These are phyloP conservation scores for Platygyra sinensis DNA, from an alignment of 64 coral and sea anemone species.

Conservation along the genomic window DNA sequence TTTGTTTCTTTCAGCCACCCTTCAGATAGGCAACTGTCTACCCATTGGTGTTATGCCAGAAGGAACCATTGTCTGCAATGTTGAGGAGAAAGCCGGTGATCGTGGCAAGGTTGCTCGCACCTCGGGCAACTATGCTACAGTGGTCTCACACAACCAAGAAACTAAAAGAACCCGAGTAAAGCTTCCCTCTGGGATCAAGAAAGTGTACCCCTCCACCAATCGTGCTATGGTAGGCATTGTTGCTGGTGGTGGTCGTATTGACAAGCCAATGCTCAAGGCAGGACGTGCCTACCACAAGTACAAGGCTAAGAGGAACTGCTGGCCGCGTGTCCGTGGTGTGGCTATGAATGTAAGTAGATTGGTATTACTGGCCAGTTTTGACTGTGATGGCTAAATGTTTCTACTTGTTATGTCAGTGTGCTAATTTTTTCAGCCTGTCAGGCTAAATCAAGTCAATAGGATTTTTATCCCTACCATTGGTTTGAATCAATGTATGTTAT, in stretches of 20 bases:
- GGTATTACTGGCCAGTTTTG: no score
- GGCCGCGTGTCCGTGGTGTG: constrained; percentile 99
- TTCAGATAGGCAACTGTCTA: constrained; percentile 94
- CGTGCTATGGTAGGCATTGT: constrained; percentile 98
- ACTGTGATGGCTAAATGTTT: not conserved
- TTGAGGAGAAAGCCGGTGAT: constrained; percentile 97
- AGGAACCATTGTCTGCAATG: constrained; percentile 91
- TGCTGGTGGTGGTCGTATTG: constrained; percentile 99
- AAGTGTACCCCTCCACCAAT: constrained; percentile 87
- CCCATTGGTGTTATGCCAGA: constrained; percentile 96
- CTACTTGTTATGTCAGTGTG: not conserved
- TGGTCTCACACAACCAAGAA: constrained; percentile 93
- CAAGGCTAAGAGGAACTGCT: constrained; percentile 98
- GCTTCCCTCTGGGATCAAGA: constrained; percentile 96
- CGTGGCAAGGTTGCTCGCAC: constrained; percentile 90
- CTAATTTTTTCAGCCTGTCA: not conserved
- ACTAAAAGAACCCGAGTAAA: constrained; percentile 83
- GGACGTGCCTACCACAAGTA: constrained; percentile 99
- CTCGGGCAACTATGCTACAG: constrained; percentile 98
- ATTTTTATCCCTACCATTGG: no score
- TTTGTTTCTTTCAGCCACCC: constrained; percentile 55
- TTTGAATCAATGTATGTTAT: no score
- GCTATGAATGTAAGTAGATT: constrained; percentile 97
- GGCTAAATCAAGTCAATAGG: no score
- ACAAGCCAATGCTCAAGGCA: constrained; percentile 98